Evolutionary conservation across 1,140 invertebrate species (phyloP), one percentile per base, ranked within the genome.

Genomic region (Homalodisca vitripennis): DNA sequence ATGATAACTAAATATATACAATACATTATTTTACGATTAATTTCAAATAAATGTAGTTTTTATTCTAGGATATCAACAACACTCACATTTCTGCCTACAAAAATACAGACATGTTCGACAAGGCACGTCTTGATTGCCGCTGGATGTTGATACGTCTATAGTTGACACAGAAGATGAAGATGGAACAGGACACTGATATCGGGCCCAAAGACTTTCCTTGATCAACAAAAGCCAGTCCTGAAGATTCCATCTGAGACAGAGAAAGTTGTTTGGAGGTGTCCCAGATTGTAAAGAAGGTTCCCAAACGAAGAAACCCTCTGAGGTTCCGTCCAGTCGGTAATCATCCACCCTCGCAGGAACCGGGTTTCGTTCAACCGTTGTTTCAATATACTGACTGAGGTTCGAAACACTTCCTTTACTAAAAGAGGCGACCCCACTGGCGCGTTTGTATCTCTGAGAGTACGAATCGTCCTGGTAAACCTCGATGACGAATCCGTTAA

Each of bases 401-500:
- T 41, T 27, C 2, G 14, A 22, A 1, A 66, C 10, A 24, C 31
- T 47, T 32, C 34, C 34, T 24, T 26, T 66, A 20, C 2, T 20
- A 3, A 13, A 2, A 14, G 30, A 14, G 2, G 3, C 17, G n/a
- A 32, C 30, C n/a, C 3, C 17, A 55, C 6, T 55, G 10, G 3
- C 29, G 3, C 55, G 6, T 60, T 26, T 60, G 26, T 66, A 27
- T 47, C 34, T 66, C 32, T 17, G 12, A 17, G 34, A 64, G 34
- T 41, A 46, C 10, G 20, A 46, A 10, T 66, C 63, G 34, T 66
- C 63, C 26, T 66, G 63, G 10, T 26, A 47, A 47, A 66, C 63
- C 26, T 66, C 63, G 14, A 66, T 46, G 13, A 66, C 63, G 31
- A 66, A 66, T 24, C 63, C 63, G 22, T 46, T 66, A 17, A 66